phyloP scores from a whole-genome alignment of 2,113 vertebrate species.

The Lepus europaeus region DNA sequence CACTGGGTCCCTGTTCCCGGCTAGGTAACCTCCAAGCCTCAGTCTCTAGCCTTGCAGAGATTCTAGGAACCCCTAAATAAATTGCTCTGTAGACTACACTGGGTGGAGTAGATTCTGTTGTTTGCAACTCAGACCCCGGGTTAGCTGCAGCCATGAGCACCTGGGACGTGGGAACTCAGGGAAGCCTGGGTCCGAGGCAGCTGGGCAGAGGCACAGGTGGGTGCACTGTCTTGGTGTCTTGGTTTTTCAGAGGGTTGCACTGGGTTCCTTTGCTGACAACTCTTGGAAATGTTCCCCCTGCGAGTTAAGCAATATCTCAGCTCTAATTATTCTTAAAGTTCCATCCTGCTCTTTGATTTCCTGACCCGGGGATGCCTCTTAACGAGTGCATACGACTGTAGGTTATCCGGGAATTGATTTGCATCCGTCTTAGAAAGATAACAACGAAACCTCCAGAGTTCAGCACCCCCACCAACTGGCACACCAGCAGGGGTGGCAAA shows the following conservation, averaged over 20 bases:
- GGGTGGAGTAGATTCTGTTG: not conserved
- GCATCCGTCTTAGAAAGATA: conserved; percentile 40
- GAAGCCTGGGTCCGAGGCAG: not conserved
- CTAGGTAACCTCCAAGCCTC: not conserved
- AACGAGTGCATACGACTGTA: conserved; percentile 20
- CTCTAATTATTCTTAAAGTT: conserved; percentile 32
- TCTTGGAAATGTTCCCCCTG: not conserved
- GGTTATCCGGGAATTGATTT: conserved; percentile 49
- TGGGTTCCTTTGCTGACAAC: not conserved
- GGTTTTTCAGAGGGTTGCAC: not conserved
- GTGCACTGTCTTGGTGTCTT: not conserved
- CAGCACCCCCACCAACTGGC: conserved; percentile 44
- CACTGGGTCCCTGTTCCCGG: not conserved
- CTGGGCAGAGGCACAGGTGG: not conserved
- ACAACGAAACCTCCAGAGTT: conserved; percentile 21
- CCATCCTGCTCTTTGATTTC: conserved; percentile 52
- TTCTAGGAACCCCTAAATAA: not conserved
- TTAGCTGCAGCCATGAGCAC: not conserved
- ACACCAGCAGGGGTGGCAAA: conserved; percentile 63
- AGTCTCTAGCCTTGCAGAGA: not conserved
- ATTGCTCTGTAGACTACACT: not conserved
- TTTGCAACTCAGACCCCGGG: not conserved
- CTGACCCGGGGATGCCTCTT: not conserved
- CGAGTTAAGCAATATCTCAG: not conserved
- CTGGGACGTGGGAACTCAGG: not conserved